phyloP scores from a whole-genome alignment of 2,888 invertebrate species.

The Nephrotoma flavescens region DNA sequence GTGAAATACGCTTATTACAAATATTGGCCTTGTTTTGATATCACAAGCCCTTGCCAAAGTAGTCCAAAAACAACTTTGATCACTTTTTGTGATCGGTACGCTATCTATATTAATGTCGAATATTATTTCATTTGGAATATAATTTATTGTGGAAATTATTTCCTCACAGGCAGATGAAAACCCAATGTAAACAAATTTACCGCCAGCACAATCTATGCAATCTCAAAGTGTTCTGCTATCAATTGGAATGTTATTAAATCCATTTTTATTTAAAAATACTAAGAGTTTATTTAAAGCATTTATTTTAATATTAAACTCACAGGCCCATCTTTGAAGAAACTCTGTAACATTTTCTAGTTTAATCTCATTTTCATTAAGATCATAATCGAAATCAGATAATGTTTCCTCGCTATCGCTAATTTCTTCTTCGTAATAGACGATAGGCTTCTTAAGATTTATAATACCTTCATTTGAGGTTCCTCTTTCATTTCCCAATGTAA shows the following conservation, averaged over 20 bases:
- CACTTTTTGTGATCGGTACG: constrained; percentile 7
- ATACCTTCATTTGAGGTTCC: not conserved
- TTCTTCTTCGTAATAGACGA: not conserved
- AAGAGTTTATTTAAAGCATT: no score
- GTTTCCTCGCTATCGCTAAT: not conserved
- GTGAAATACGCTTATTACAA: not conserved
- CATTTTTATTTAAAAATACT: no score
- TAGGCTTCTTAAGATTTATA: not conserved
- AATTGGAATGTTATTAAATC: no score
- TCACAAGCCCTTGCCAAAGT: not conserved
- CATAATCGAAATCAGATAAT: not conserved
- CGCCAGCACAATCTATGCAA: no score
- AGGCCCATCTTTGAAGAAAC: no score
- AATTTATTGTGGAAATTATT: not conserved
- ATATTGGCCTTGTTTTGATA: not conserved
- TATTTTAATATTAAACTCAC: no score
- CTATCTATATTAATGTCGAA: constrained; percentile 9
- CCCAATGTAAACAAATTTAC: no score
- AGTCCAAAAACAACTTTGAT: constrained; percentile 1
- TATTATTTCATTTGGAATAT: not conserved
- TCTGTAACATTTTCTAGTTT: no score
- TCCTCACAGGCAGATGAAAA: no score
- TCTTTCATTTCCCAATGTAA: not conserved
- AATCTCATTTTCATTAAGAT: not conserved
- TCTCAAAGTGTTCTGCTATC: no score